Conservation (phyloP, 1,140 invertebrate species). For the Papilio aristodemus region DNA sequence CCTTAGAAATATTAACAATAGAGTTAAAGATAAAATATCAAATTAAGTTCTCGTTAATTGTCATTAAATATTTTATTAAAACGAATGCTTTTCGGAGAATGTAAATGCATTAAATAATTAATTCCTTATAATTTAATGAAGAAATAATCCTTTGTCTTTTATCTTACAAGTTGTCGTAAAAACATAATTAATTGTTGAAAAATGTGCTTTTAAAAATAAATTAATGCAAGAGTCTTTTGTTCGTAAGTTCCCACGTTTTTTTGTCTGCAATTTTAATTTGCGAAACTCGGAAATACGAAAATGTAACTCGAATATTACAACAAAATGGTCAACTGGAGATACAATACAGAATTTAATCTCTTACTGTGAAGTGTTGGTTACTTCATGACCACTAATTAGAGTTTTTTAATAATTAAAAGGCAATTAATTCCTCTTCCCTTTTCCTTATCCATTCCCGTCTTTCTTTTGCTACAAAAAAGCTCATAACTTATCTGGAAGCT, state of each 20-base stretch:
- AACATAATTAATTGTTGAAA: slow-evolving; percentile 8
- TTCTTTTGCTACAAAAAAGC: too few relatives aligned
- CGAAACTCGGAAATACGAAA: background rate
- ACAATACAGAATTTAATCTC: background rate
- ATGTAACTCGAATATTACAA: background rate
- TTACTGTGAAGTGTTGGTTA: background rate
- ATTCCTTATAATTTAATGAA: background rate
- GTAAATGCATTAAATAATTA: background rate
- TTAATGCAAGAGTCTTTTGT: slow-evolving; percentile 5
- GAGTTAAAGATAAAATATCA: too few relatives aligned
- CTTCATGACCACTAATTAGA: too few relatives aligned
- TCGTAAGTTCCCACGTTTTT: background rate
- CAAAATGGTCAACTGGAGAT: background rate
- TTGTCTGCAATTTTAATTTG: slow-evolving; percentile 12
- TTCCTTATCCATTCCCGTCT: too few relatives aligned
- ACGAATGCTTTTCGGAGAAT: background rate
- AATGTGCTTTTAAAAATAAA: slow-evolving; percentile 3
- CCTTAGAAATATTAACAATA: background rate
- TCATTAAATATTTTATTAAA: background rate
- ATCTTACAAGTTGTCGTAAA: background rate
- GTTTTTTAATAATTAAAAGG: too few relatives aligned
- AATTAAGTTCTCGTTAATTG: background rate
- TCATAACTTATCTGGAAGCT: too few relatives aligned
- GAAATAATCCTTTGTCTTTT: slow-evolving; percentile 1
- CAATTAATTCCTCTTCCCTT: too few relatives aligned